phyloP scores from a whole-genome alignment of 2,888 invertebrate genomes.

The Pseudeuparius sepicola region DNA sequence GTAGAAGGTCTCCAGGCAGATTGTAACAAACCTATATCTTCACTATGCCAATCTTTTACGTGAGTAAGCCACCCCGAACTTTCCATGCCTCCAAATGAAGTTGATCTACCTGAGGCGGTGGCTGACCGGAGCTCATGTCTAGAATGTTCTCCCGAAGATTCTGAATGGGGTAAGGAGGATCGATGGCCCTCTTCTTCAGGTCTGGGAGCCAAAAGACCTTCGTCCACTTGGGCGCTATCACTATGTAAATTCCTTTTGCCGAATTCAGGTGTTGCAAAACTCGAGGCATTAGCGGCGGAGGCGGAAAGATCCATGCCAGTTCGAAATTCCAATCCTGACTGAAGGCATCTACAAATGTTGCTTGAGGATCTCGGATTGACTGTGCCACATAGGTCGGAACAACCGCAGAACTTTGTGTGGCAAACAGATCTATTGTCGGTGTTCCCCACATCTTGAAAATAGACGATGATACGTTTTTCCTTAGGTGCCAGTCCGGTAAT shows the following conservation, averaged over 20 bases:
- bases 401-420: too few relatives aligned
- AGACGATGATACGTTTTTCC: not conserved
- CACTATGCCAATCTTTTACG: slow-evolving; percentile 19
- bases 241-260: slow-evolving; percentile 23
- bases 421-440: slow-evolving; percentile 17
- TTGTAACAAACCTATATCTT: slow-evolving; percentile 16
- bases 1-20: slow-evolving; percentile 15
- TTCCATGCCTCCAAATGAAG: slow-evolving; percentile 17
- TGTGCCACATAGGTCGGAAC: too few relatives aligned
- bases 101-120: slow-evolving; percentile 10
- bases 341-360: too few relatives aligned
- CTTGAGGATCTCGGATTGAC: too few relatives aligned
- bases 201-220: slow-evolving; percentile 28
- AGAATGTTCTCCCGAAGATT: slow-evolving; percentile 14
- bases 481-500: slow-evolving; percentile 17
- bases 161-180: slow-evolving; percentile 13
- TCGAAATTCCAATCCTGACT: too few relatives aligned
- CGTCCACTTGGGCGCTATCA: slow-evolving; percentile 23
- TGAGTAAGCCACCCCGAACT: slow-evolving; percentile 16
- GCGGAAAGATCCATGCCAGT: too few relatives aligned
- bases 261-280: slow-evolving; percentile 23
- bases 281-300: slow-evolving; percentile 25
- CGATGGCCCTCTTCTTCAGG: slow-evolving; percentile 26
- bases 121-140: slow-evolving; percentile 11
- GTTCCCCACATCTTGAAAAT: slow-evolving; percentile 17